Percentiles rank a stretch among this genome's conserved stretches.
phyloP scores from a whole-genome alignment of 2,888 invertebrate genomes.

The Penaeus monodon region DNA sequence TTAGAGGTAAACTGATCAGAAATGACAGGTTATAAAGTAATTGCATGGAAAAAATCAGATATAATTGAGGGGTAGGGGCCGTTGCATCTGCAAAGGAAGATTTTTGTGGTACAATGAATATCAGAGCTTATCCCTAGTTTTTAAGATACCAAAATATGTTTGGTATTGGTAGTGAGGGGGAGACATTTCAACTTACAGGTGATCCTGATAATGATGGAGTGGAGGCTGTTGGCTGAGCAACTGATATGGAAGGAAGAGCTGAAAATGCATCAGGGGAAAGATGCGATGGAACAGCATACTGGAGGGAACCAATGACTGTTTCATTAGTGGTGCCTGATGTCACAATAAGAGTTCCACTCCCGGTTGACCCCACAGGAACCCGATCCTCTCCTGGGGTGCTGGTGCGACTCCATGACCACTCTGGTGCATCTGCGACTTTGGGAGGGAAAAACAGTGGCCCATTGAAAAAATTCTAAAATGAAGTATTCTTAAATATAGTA shows the following conservation, averaged over 20 bases:
- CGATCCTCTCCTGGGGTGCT: constrained; percentile 33
- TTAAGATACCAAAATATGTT: neutral
- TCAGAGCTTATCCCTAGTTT: neutral
- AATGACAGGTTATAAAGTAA: too few relatives aligned
- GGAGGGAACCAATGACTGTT: constrained; percentile 32
- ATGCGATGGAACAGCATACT: constrained; percentile 38
- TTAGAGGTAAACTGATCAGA: too few relatives aligned
- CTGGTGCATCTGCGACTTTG: constrained; percentile 39
- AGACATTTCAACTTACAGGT: constrained; percentile 24
- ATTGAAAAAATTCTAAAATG: neutral
- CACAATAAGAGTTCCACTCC: constrained; percentile 3
- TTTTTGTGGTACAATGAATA: neutral
- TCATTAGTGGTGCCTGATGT: constrained; percentile 17
- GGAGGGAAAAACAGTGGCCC: neutral
- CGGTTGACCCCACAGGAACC: neutral
- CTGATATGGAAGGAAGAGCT: constrained; percentile 30
- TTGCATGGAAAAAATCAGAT: too few relatives aligned
- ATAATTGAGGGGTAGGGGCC: constrained; percentile 21
- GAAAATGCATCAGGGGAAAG: constrained; percentile 45
- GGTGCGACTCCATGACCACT: constrained; percentile 43
- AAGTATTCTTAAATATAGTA: neutral
- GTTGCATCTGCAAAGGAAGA: constrained; percentile 21
- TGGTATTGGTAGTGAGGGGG: neutral
- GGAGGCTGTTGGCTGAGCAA: constrained; percentile 23
- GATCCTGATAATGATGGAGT: constrained; percentile 11